Percentiles rank a stretch among this genome's conserved stretches.
Evolutionary conservation across 37 sponge, comb jelly and placozoan species (phyloP).

Genomic region (Hormiphora californensis): DNA sequence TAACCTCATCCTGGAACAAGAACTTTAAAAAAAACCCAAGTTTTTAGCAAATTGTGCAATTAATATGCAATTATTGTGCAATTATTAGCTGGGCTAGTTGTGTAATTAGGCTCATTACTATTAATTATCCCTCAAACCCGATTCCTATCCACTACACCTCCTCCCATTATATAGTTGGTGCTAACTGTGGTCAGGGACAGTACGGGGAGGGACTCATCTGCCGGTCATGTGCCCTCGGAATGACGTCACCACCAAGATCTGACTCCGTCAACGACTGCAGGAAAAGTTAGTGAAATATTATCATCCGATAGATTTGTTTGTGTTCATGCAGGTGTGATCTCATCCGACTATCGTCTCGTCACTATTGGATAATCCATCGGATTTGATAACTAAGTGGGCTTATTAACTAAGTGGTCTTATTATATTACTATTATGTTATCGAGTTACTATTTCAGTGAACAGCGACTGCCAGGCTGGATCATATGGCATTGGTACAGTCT

Average conservation of each 20-base stretch:
- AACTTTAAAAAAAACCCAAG: background rate
- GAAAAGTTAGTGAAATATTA: no score
- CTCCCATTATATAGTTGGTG: background rate
- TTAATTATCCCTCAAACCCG: background rate
- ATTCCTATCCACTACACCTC: background rate
- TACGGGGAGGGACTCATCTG: background rate
- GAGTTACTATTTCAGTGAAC: background rate
- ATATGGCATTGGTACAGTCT: background rate
- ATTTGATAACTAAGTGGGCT: no score
- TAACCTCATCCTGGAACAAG: no score
- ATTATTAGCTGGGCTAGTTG: no score
- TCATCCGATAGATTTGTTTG: no score
- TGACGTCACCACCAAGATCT: background rate
- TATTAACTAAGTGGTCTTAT: no score
- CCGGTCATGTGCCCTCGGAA: background rate
- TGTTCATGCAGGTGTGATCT: no score
- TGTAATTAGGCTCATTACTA: background rate
- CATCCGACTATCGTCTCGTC: no score
- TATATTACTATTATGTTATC: no score
- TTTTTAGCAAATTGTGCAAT: no score
- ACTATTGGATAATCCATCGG: no score
- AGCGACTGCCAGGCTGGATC: conserved; percentile 1
- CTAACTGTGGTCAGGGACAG: background rate
- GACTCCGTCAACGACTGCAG: background rate
- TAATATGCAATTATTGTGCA: no score